phyloP scores from a whole-genome alignment of 2,797 vertebrate species.

The Scolopax rusticola region DNA sequence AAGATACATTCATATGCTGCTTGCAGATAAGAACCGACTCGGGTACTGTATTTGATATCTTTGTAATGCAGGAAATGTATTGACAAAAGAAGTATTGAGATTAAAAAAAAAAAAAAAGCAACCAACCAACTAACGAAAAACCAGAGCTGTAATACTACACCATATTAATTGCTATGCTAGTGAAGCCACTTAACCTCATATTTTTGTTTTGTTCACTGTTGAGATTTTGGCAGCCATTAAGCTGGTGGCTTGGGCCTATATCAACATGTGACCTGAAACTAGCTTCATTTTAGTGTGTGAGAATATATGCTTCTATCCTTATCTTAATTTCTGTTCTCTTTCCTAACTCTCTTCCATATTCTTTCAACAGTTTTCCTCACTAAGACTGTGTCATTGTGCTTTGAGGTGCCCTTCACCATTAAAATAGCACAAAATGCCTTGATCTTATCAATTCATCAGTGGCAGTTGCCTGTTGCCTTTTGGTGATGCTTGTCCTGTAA shows the following conservation, averaged over 20 bases:
- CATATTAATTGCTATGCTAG: not conserved
- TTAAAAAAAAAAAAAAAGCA: not conserved
- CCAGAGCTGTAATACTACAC: not conserved
- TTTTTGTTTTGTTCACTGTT: not conserved
- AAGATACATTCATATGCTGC: slow-evolving; percentile 91
- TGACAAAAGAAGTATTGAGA: not conserved
- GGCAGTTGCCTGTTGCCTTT: not conserved
- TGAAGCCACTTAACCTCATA: not conserved
- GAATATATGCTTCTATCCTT: not conserved
- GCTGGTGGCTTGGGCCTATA: not conserved
- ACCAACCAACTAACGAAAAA: not conserved
- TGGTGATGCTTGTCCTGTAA: not conserved
- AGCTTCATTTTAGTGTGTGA: not conserved
- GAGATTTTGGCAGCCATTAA: not conserved
- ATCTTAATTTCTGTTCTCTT: not conserved
- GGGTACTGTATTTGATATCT: slow-evolving; percentile 76
- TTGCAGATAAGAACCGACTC: slow-evolving; percentile 88
- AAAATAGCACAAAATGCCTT: not conserved
- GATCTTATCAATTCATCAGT: not conserved
- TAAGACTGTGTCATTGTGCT: not conserved
- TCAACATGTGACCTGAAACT: not conserved
- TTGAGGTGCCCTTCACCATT: not conserved
- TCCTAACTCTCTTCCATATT: not conserved
- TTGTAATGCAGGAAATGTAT: not conserved
- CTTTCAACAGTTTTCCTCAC: not conserved